Evolutionary conservation across 2,113 vertebrate genomes (phyloP), one percentile per base, ranked within the genome.

Genomic region (Mola mola): DNA sequence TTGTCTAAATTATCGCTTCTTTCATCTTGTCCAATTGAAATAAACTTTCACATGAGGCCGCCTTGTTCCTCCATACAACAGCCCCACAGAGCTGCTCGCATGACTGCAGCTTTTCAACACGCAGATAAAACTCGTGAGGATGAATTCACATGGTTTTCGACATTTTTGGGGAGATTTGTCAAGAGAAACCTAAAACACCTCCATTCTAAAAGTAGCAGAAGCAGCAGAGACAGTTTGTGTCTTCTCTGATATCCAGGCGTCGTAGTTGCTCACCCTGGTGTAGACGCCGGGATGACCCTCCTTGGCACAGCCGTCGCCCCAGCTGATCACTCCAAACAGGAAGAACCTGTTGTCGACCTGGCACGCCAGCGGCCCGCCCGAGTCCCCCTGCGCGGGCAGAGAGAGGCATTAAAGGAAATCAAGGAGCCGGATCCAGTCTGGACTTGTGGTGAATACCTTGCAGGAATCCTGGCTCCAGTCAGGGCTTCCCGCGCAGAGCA

Each of bases 401-500:
- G 13, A 38, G 48, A 29, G 6, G 34, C 19, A 1, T 65, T n/a
- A 46, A 10, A 40, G 8, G 8, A 40, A 17, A 41, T 21, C 9
- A 13, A 17, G 42, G 9, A 21, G 3, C 2, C 2, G 0, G 15
- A 6, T 42, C 59, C 0, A 4, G 52, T 29, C 11, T 1, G 4
- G 67, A 40, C 66, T 7, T 5, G 75, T 20, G 0, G 1, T 26
- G 33, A 3, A 82, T 89, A 96, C 96, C 91, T 94, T 89, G 65
- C 96, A 98, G 1, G 95, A 84, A 46, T 98, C 96, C 16, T 75
- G 89, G 57, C 84, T 71, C 96, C 96, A 98, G 6, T 69, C 68
- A 0, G 88, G 76, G 20, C 90, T 90, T 11, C 89, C 93, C 10
- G 96, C 96, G 76, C 96, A 98, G 16, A 98, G 77, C 96, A 98